A percentile compares a stretch with the other conserved stretches of the same genome.
Evolutionary conservation across 2,797 vertebrate genomes (phyloP).

Genomic region (Tapera naevia): DNA sequence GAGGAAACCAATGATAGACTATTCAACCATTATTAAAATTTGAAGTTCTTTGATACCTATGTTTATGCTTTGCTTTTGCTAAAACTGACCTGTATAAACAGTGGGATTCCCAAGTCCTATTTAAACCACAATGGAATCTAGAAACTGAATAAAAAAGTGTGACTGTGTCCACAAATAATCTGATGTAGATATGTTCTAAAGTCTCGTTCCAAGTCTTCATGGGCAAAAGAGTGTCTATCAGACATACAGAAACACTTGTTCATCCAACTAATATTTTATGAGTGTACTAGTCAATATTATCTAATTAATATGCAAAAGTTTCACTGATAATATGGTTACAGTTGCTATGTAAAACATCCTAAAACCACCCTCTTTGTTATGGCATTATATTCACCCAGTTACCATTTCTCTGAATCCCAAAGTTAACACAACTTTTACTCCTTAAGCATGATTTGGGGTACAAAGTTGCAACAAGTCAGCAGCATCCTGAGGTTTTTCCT

Average conservation of each 20-base stretch:
- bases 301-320: neutral
- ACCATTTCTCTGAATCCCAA: neutral
- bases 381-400: neutral
- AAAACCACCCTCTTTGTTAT: neutral
- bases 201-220: neutral
- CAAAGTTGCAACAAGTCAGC: neutral
- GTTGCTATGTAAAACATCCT: neutral
- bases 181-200: neutral
- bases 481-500: neutral
- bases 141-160: neutral
- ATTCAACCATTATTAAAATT: neutral
- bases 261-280: neutral
- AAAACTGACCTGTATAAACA: neutral
- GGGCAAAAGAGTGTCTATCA: neutral
- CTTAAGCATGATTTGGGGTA: accelerated
- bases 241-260: neutral
- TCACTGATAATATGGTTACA: neutral
- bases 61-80: neutral
- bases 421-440: neutral
- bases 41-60: neutral
- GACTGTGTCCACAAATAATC: neutral
- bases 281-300: neutral
- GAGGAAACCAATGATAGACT: neutral
- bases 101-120: neutral
- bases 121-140: neutral